Percentiles rank a stretch among this genome's conserved stretches.
Evolutionary conservation across 2,113 vertebrate genomes (phyloP).

Genomic region (Lophochroa leadbeateri): DNA sequence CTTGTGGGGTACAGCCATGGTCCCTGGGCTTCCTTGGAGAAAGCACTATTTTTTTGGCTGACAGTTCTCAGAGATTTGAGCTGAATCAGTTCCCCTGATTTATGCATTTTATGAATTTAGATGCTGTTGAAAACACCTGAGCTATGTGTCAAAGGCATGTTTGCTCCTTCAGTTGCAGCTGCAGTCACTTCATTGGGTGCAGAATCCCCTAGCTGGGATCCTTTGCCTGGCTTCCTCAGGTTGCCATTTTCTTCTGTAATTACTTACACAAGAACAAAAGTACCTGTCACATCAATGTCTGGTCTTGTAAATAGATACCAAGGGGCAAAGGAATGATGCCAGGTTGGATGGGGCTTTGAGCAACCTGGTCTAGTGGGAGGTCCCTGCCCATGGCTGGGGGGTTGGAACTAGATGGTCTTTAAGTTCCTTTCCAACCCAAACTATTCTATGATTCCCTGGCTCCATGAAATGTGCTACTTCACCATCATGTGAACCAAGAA

Average conservation of each 20-base stretch:
- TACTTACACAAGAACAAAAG: not conserved
- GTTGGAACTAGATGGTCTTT: not conserved
- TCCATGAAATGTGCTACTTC: not conserved
- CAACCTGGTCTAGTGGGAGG: not conserved
- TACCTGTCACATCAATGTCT: not conserved
- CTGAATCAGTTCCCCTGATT: not conserved
- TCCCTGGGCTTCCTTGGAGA: not conserved
- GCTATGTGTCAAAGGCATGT: not conserved
- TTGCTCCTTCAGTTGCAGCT: not conserved
- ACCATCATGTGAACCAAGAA: not conserved
- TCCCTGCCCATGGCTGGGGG: not conserved
- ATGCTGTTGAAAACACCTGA: not conserved
- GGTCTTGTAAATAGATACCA: not conserved
- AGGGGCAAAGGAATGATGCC: not conserved
- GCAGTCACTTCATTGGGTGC: not conserved
- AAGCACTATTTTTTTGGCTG: not conserved
- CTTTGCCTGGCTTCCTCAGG: not conserved
- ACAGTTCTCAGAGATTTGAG: not conserved
- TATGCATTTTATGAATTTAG: not conserved
- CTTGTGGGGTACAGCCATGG: not conserved
- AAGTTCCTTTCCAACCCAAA: not conserved
- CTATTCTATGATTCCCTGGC: not conserved
- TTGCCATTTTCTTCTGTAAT: not conserved
- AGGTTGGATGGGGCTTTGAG: not conserved
- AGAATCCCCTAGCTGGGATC: not conserved